These are phyloP conservation scores for Calameuta idolon DNA, from an alignment of 2,888 invertebrate species.

Conservation along the genomic window DNA sequence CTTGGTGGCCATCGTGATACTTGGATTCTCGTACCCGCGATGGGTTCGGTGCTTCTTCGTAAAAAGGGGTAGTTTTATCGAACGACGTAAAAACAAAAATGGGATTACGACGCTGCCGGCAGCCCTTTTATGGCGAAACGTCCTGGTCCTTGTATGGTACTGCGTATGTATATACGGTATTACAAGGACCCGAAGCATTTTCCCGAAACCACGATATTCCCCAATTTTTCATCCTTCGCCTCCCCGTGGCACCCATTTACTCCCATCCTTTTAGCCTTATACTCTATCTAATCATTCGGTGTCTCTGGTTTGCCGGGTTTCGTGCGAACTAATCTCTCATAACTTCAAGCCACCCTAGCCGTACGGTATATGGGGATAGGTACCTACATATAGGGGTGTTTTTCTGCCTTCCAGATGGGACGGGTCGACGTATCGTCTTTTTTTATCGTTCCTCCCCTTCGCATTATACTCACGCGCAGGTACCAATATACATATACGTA, in stretches of 20 bases:
- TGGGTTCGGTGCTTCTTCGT: not conserved
- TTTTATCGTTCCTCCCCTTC: not conserved
- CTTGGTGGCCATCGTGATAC: not conserved
- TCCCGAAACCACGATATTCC: slow-evolving; percentile 31
- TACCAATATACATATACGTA: not conserved
- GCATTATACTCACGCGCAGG: not conserved
- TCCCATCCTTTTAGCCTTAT: not conserved
- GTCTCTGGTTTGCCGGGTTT: not conserved
- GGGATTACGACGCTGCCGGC: not conserved
- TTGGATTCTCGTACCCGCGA: not conserved
- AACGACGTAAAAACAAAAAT: slow-evolving; percentile 26
- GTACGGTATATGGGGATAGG: not conserved
- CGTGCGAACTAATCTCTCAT: not conserved
- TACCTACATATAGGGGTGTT: not conserved
- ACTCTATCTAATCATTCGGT: slow-evolving; percentile 30
- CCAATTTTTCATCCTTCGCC: slow-evolving; percentile 7
- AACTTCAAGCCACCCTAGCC: not conserved
- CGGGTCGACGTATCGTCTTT: not conserved
- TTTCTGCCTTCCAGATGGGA: not conserved
- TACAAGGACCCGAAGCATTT: slow-evolving; percentile 32
- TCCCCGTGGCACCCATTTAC: not conserved
- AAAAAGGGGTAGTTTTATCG: slow-evolving; percentile 21
- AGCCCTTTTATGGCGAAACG: not conserved
- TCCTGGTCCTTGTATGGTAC: not conserved
- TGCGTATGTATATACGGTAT: not conserved